A percentile compares a stretch with the other conserved stretches of the same genome.
These are phyloP conservation scores for Lycaon pictus DNA, from an alignment of 2,113 vertebrate species.

Conservation along the genomic window DNA sequence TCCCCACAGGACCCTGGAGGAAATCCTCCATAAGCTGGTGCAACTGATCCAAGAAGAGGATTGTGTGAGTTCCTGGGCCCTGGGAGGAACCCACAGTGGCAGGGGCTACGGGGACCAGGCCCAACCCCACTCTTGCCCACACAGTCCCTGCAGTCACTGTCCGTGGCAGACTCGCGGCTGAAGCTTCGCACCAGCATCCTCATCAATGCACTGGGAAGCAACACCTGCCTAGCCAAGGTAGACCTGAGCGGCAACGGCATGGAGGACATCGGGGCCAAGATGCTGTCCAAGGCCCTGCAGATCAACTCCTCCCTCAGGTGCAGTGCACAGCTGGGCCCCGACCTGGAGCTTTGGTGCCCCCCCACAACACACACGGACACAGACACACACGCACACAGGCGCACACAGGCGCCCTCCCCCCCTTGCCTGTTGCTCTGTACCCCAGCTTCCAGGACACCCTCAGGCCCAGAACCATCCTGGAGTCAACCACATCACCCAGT, in stretches of 20 bases:
- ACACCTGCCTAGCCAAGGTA: slow-evolving; percentile 92
- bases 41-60: slow-evolving; percentile 96
- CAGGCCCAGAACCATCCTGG: not conserved
- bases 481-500: not conserved
- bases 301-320: slow-evolving; percentile 95
- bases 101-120: not conserved
- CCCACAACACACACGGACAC: too few species aligned
- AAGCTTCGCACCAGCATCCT: slow-evolving; percentile 93
- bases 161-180: slow-evolving; percentile 92
- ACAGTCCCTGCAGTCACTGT: slow-evolving; percentile 93
- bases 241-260: slow-evolving; percentile 95
- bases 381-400: not conserved
- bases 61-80: slow-evolving; percentile 90
- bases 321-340: not conserved
- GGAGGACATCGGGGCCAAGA: slow-evolving; percentile 94
- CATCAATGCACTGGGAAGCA: slow-evolving; percentile 94
- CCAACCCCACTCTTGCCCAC: not conserved
- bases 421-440: not conserved
- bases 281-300: slow-evolving; percentile 95
- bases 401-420: not conserved
- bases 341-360: not conserved
- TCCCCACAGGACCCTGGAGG: slow-evolving; percentile 91
- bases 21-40: slow-evolving; percentile 94
- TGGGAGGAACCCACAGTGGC: not conserved
- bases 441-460: not conserved